These are phyloP conservation scores for Doryteuthis pealeii DNA, from an alignment of 1,140 invertebrate species.

Conservation along the genomic window DNA sequence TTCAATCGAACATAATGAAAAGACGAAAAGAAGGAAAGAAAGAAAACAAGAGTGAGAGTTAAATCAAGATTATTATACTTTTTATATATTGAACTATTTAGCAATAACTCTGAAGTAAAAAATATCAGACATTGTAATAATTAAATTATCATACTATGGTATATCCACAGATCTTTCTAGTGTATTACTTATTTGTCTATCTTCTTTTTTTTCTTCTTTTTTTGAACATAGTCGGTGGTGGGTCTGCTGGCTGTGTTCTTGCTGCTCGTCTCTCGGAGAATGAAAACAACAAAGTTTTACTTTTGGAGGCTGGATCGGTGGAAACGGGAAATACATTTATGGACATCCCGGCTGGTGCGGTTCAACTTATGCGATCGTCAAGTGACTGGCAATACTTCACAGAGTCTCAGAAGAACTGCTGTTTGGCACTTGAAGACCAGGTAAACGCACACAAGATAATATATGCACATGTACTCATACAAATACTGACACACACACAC, in stretches of 20 bases:
- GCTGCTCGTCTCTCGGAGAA: conserved; percentile 55
- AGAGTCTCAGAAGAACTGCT: conserved; percentile 54
- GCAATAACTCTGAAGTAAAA: too few relatives aligned
- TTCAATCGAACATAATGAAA: too few relatives aligned
- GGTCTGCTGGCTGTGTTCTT: conserved; percentile 58
- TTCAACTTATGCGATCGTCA: conserved; percentile 62
- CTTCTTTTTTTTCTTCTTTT: conserved; percentile 10
- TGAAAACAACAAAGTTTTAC: conserved; percentile 56
- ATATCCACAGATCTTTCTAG: too few relatives aligned
- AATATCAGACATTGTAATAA: too few relatives aligned
- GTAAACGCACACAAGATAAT: background rate
- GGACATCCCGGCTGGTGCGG: conserved; percentile 64
- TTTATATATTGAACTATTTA: too few relatives aligned
- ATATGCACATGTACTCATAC: too few relatives aligned
- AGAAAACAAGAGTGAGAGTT: too few relatives aligned
- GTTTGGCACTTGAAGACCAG: background rate
- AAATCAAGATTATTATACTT: too few relatives aligned
- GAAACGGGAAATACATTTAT: conserved; percentile 61
- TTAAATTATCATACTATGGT: too few relatives aligned
- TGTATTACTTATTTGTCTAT: background rate
- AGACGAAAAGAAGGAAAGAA: too few relatives aligned
- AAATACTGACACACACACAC: too few relatives aligned
- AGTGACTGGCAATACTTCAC: conserved; percentile 65
- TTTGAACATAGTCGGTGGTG: conserved; percentile 59
- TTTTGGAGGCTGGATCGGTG: conserved; percentile 63